Base-by-base conservation (phyloP, 2,888 invertebrate species). In the Nomada fabriciana region DNA sequence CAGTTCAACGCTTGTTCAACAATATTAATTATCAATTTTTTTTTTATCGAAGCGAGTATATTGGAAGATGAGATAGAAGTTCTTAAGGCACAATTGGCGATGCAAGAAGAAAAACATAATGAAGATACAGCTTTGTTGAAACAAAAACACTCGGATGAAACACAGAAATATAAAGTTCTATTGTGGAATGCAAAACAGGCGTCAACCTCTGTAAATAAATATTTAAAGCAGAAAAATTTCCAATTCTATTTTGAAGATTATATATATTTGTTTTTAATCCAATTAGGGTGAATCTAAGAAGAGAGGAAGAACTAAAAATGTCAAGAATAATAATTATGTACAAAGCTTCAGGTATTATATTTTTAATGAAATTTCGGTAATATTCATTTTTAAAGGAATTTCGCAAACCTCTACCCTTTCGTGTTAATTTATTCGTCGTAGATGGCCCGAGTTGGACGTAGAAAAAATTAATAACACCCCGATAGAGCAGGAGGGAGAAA, bases 61-160 rank as follows among this genome's bases (percentile, higher is more conserved):
- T 72, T 90, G 53, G 78, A 88, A 23, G 83, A 81, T 0, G 82
- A 90, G 25, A 2, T 88, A 3, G 72, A 80, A 15, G 70, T 73
- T n/a, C 25, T 88, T 20, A 83, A 68, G 20, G n/a, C 69, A 3
- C 69, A 84, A 57, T 25, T 89, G 10, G 20, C n/a, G 11, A 57
- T 80, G 10, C 74, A 84, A 15, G 73, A 78, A 20, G 73, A 85
- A 18, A 76, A 75, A 9, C 74, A 88, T 43, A 64, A 23, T 0
- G 83, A 86, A 10, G 73, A 86, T 18, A 47, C 89, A 1, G 64
- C 75, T 13, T 52, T 67, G 25, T 29, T 88, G 29, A 84, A 79
- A 20, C 76, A 84, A 5, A 61, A 53, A 64, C 84, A 88, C n/a
- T 29, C 73, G 0, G 75, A 84, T 0, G 83, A 89, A 57, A 69